Evolutionary conservation across 2,888 invertebrate genomes (phyloP), one percentile per base, ranked within the genome.

Genomic region (Cerceris ruficornis): DNA sequence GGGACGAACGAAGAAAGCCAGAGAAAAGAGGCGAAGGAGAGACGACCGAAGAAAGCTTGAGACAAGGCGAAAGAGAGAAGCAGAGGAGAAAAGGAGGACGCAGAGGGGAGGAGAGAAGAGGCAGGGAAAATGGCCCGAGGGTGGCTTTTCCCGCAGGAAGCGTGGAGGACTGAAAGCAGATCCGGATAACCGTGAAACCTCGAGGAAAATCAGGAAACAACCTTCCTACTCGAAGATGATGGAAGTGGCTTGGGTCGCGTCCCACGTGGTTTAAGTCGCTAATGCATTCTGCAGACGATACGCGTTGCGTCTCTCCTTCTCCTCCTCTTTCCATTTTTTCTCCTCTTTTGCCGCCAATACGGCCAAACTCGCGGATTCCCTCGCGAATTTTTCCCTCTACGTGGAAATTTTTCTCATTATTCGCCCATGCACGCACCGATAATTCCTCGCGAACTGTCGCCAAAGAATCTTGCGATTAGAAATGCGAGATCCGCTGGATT

Each of bases 161-260:
- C 65, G 54, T 46, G 60, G 64, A 59, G 61, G 65, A 75, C 64
- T 67, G 75, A 69, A 73, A 81, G 75, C 78, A 73, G 70, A 81
- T 81, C 78, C 78, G 78, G 75, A 75, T 75, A 74, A 82, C 75
- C 71, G 77, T 57, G 68, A 70, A 72, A 80, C 83, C 73, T 67
- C 70, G 62, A 80, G 82, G 76, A 76, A 83, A 82, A 82, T 83
- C 80, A 58, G 66, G 57, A 60, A 71, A 83, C 78, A 62, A 54
- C 62, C 62, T 73, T 72, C 50, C 42, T 50, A 39, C 28, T 49
- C 57, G 59, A 73, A 58, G 66, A 54, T 50, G 75, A 55, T 50
- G 67, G 54, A 66, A 70, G 65, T 28, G 42, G 43, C 49, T 15
- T 42, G 39, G 55, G 9, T 15, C 54, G 52, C 9, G 46, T 77